phyloP scores from a whole-genome alignment of 2,113 vertebrate species.

The Rhagologus leucostigma region DNA sequence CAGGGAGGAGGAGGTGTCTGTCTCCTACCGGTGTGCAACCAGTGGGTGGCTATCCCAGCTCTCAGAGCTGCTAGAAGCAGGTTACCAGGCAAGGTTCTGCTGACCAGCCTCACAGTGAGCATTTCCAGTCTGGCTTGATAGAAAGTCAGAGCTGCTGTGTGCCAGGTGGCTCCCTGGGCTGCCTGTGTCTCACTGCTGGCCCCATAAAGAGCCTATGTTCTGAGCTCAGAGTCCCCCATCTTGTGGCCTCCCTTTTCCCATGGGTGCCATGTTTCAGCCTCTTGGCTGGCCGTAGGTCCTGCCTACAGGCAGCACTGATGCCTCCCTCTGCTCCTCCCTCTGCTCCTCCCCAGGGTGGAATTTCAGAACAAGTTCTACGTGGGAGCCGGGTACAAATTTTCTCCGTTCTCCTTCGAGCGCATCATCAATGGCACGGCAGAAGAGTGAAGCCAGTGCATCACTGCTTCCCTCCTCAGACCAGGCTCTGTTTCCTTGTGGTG shows the following conservation, averaged over 20 bases:
- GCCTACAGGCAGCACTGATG: not conserved
- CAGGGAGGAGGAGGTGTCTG: not conserved
- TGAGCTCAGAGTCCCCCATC: not conserved
- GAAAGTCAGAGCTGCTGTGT: not conserved
- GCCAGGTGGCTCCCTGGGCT: accelerated
- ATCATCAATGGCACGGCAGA: conserved; percentile 67
- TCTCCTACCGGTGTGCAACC: not conserved
- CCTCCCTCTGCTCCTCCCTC: not conserved
- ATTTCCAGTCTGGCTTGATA: not conserved
- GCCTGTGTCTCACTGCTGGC: not conserved
- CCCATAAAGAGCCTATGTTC: not conserved
- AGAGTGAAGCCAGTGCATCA: conserved; percentile 41
- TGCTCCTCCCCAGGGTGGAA: conserved; percentile 73
- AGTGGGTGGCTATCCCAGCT: not conserved
- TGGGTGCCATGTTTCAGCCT: not conserved
- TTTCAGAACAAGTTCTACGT: conserved; percentile 85
- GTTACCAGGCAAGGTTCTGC: not conserved
- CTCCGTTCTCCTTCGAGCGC: conserved; percentile 76
- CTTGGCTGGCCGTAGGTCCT: not conserved
- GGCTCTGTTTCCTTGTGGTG: not conserved
- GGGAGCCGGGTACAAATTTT: conserved; percentile 76
- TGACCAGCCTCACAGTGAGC: accelerated
- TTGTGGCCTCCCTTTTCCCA: accelerated
- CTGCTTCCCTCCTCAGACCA: not conserved
- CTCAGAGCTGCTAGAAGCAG: not conserved